Base-by-base conservation (phyloP, 1,140 invertebrate species). In the Dufourea novaeangliae region DNA sequence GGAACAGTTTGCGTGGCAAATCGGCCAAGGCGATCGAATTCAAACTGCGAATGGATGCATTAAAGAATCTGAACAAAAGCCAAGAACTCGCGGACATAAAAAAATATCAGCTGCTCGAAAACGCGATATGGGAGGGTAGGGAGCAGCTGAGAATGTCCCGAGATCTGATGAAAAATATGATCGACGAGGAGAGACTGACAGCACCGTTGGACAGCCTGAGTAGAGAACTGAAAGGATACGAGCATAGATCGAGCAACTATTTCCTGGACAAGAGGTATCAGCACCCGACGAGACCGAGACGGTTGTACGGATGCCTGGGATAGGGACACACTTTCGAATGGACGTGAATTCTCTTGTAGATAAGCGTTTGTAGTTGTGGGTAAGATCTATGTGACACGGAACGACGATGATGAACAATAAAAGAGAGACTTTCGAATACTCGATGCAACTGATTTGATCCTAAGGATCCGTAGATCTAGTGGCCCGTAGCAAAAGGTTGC, bases 1-100 rank as follows among this genome's bases (percentile, higher is more conserved):
- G 93, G 84, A 85, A 90, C 91, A 86, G 92, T 89, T 90, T 96
- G 29, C 93, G 94, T 75, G 95, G 95, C 56, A 96, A 95, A 92
- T 96, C 96, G 3, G 96, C 96, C 12, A 95, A 93, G 85, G 94
- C 94, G 37, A 96, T 96, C 80, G 95, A 95, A 86, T 94, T 94
- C 81, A 94, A 95, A 8, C 87, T 97, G 20, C 94, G 95, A 50
- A 90, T 94, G 1, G 87, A 89, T 17, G 89, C 93, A 17, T 72
- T 91, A 34, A 89, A 90, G 67, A 94, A 94, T 79, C 63, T 93
- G 44, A 71, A 87, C 25, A 85, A 80, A 34, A 88, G 89, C 41
- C 88, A 93, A 14, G 88, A 92, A 69, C 57, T 92, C n/a, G 89
- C 90, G 0, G 90, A 92, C 52, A 86, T 90, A 6, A 78, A 90